A percentile compares a stretch with the other conserved stretches of the same genome.
phyloP scores from a whole-genome alignment of 2,797 vertebrate species.

The Hypotaenidia philippensis region DNA sequence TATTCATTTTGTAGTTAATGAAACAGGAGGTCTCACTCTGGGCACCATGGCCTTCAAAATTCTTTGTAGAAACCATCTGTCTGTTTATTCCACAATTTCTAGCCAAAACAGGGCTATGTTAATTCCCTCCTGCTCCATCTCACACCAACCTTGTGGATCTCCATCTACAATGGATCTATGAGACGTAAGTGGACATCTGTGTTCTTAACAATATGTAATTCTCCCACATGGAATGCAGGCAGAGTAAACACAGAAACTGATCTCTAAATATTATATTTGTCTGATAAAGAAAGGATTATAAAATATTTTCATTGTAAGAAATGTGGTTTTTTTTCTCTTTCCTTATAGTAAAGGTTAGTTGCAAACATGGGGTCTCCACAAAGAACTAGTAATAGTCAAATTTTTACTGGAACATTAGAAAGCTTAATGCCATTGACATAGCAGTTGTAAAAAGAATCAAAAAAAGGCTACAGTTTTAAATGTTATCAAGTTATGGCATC shows the following conservation, averaged over 20 bases:
- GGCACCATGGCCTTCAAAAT: too few species aligned
- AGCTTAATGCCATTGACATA: neutral
- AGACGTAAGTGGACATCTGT: too few species aligned
- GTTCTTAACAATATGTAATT: too few species aligned
- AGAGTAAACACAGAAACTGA: neutral
- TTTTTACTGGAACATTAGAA: neutral
- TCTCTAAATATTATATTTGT: neutral
- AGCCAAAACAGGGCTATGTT: too few species aligned
- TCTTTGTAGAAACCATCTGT: too few species aligned
- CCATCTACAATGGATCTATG: too few species aligned
- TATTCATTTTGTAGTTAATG: too few species aligned
- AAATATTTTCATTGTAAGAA: neutral
- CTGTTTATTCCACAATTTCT: too few species aligned
- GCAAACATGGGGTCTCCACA: fast-evolving
- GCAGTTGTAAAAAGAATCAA: neutral
- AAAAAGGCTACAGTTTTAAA: neutral
- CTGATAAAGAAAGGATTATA: neutral
- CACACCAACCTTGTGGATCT: too few species aligned
- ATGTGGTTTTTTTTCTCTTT: neutral
- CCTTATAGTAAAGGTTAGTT: neutral
- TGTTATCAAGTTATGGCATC: neutral
- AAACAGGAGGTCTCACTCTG: too few species aligned
- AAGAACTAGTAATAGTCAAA: neutral
- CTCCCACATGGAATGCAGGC: neutral
- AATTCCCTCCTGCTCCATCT: too few species aligned